phyloP scores from a whole-genome alignment of 1,140 invertebrate genomes.

The Drosophila prosaltans region DNA sequence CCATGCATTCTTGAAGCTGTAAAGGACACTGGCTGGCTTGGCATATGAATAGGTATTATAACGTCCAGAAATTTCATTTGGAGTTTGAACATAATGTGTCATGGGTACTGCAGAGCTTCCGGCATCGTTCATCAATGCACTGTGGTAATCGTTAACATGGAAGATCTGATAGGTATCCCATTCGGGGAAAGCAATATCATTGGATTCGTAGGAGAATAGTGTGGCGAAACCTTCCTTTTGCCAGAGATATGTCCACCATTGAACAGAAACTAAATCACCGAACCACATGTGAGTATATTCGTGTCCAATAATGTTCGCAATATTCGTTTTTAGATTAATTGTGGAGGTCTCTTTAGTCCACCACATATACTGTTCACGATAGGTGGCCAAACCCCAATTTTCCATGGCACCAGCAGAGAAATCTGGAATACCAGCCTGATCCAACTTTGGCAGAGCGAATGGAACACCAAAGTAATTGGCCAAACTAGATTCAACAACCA shows the following conservation, averaged over 20 bases:
- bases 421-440: constrained; percentile 72
- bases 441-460: constrained; percentile 65
- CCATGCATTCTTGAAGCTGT: constrained; percentile 96
- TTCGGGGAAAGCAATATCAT: constrained; percentile 82
- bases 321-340: constrained; percentile 82
- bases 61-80: constrained; percentile 86
- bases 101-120: constrained; percentile 86
- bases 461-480: constrained; percentile 57
- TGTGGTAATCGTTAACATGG: constrained; percentile 84
- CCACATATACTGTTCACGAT: constrained; percentile 72
- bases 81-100: constrained; percentile 86
- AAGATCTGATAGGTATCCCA: constrained; percentile 86
- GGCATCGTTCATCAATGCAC: constrained; percentile 61
- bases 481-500: constrained; percentile 56
- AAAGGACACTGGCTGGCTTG: constrained; percentile 87
- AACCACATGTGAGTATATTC: constrained; percentile 89
- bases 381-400: constrained; percentile 78
- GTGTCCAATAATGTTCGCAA: constrained; percentile 85
- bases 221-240: constrained; percentile 85
- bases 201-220: constrained; percentile 83
- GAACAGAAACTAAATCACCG: constrained; percentile 87
- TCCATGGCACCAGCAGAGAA: constrained; percentile 78
- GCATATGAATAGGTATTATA: constrained; percentile 90
- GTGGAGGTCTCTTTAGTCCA: constrained; percentile 64
- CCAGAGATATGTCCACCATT: constrained; percentile 86